These are phyloP conservation scores for Brachypalpus laphriformis DNA, from an alignment of 2,888 invertebrate genomes.

Conservation along the genomic window DNA sequence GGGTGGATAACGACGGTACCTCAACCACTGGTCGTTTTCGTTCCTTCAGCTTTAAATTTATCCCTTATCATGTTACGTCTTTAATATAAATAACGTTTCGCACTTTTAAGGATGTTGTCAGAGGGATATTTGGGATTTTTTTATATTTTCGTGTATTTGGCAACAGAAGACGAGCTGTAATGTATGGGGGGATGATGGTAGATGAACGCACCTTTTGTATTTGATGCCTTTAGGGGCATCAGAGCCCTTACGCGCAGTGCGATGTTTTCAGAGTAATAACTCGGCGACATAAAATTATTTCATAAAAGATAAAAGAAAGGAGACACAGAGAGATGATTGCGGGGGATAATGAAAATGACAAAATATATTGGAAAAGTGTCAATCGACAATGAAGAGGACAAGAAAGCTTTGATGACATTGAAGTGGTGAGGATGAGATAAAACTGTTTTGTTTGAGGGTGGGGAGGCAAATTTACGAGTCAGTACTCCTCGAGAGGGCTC, in stretches of 20 bases:
- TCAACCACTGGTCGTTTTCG: background rate
- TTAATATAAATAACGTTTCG: conserved; percentile 23
- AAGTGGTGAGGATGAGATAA: background rate
- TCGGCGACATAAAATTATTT: conserved; percentile 23
- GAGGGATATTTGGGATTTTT: background rate
- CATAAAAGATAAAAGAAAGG: background rate
- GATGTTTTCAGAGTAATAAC: conserved; percentile 6
- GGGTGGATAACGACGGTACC: background rate
- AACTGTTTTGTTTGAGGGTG: background rate
- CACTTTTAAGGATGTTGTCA: conserved; percentile 7
- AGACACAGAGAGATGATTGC: background rate
- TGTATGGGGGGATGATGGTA: background rate
- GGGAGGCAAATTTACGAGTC: background rate
- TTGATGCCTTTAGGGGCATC: background rate
- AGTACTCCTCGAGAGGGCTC: background rate
- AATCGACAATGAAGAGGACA: background rate
- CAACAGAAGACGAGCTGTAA: background rate
- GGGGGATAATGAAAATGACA: conserved; percentile 22
- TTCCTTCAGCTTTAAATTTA: conserved; percentile 4
- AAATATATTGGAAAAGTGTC: conserved; percentile 6
- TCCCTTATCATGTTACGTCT: conserved; percentile 18
- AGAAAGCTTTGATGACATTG: background rate
- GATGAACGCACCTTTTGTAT: conserved; percentile 7
- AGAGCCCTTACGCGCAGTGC: background rate
- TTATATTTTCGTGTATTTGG: background rate